phyloP scores from a whole-genome alignment of 2,113 vertebrate species.

The Mobula birostris region DNA sequence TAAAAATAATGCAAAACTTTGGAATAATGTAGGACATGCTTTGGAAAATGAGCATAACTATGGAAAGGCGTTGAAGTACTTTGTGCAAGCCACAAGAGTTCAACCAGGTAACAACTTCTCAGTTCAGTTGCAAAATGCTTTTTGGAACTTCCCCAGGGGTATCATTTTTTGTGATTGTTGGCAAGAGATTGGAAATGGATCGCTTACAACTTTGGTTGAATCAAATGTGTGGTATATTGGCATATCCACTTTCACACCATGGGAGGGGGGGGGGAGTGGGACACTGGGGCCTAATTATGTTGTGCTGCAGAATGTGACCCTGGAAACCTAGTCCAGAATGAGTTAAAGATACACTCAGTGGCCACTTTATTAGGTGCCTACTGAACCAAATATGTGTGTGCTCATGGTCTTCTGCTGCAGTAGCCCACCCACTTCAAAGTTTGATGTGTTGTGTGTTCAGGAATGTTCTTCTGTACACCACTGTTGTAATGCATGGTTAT shows the following conservation, averaged over 20 bases:
- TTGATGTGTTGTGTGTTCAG: too few relatives aligned
- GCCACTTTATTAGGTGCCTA: too few relatives aligned
- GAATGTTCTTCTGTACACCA: too few relatives aligned
- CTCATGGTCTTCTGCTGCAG: too few relatives aligned
- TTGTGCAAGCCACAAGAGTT: constrained; percentile 87
- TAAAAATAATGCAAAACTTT: constrained; percentile 95
- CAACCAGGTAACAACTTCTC: constrained; percentile 75
- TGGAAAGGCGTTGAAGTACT: constrained; percentile 78
- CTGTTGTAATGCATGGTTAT: too few relatives aligned
- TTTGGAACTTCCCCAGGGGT: neutral
- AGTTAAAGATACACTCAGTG: too few relatives aligned
- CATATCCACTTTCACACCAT: neutral
- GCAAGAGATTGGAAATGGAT: neutral
- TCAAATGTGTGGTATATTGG: neutral
- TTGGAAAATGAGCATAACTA: constrained; percentile 94
- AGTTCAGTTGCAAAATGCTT: neutral
- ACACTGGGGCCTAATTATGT: neutral
- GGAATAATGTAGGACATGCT: constrained; percentile 97
- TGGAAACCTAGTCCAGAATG: too few relatives aligned
- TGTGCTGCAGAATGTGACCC: neutral
- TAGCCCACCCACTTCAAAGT: too few relatives aligned
- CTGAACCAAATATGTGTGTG: too few relatives aligned
- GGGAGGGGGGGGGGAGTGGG: neutral
- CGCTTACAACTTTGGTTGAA: neutral
- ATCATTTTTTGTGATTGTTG: constrained; percentile 5